phyloP scores from a whole-genome alignment of 2,888 invertebrate species.

The Rhynchonema sp. region DNA sequence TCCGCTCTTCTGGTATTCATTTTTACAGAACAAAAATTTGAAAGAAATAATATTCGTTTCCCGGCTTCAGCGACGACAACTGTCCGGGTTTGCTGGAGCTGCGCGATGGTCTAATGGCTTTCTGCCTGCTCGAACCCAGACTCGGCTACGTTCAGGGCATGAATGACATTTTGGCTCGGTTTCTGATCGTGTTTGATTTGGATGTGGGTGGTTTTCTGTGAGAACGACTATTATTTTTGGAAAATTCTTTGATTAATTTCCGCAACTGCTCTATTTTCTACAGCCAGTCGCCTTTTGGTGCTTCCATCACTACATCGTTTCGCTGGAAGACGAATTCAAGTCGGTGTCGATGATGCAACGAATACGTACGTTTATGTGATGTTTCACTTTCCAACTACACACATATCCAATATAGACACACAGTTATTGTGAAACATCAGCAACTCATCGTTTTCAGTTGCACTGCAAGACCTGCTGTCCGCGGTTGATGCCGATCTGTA shows the following conservation, averaged over 20 bases:
- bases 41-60: too few species aligned
- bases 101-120: constrained; percentile 27
- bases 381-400: neutral
- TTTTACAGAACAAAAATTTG: too few species aligned
- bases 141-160: constrained; percentile 31
- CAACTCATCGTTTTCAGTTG: constrained; percentile 18
- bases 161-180: constrained; percentile 29
- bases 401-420: too few species aligned
- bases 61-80: constrained; percentile 1
- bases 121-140: constrained; percentile 21
- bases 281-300: constrained; percentile 31
- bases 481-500: constrained; percentile 25
- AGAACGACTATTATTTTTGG: neutral
- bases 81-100: constrained; percentile 22
- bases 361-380: constrained; percentile 17
- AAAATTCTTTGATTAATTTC: neutral
- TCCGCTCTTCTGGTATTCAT: constrained; percentile 19
- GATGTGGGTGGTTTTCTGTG: constrained; percentile 11
- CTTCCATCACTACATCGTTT: constrained; percentile 26
- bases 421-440: too few species aligned
- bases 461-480: constrained; percentile 21
- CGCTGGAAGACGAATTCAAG: constrained; percentile 25
- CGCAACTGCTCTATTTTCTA: constrained; percentile 5
- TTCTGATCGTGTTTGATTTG: constrained; percentile 27
- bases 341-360: constrained; percentile 28